These are phyloP conservation scores for Onychomys leucogaster DNA, from an alignment of 2,797 vertebrate species.

Conservation along the genomic window DNA sequence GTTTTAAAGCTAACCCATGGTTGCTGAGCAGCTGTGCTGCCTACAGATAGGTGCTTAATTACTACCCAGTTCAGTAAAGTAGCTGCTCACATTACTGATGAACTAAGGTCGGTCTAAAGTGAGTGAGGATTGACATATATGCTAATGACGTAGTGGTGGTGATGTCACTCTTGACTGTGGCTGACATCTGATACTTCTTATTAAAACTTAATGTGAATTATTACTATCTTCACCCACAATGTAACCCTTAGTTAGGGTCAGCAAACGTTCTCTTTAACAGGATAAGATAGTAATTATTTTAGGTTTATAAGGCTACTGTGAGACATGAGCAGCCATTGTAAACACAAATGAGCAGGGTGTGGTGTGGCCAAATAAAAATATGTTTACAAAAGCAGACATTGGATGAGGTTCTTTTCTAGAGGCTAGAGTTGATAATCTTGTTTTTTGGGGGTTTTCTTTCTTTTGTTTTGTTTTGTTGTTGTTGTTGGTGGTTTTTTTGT, in stretches of 20 bases:
- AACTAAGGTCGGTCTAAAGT: not conserved
- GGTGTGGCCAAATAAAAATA: not conserved
- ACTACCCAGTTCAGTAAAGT: not conserved
- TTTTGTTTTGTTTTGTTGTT: too few species aligned
- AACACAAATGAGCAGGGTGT: not conserved
- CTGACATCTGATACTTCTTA: not conserved
- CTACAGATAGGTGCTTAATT: not conserved
- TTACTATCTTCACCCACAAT: not conserved
- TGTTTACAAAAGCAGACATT: not conserved
- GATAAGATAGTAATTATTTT: not conserved
- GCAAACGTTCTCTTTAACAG: not conserved
- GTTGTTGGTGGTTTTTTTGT: too few species aligned
- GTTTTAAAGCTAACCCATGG: not conserved
- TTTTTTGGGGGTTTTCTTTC: too few species aligned
- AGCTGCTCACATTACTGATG: not conserved
- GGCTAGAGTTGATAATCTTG: not conserved
- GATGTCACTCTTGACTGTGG: not conserved
- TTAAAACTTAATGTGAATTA: not conserved
- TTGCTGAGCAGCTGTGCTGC: not conserved
- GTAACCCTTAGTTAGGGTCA: not conserved
- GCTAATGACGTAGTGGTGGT: not conserved
- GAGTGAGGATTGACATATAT: not conserved
- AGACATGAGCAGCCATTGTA: not conserved
- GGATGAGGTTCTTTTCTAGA: not conserved
- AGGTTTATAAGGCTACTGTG: not conserved